Conservation (phyloP, 2,888 invertebrate species). For the Cantharis flavilabris region DNA sequence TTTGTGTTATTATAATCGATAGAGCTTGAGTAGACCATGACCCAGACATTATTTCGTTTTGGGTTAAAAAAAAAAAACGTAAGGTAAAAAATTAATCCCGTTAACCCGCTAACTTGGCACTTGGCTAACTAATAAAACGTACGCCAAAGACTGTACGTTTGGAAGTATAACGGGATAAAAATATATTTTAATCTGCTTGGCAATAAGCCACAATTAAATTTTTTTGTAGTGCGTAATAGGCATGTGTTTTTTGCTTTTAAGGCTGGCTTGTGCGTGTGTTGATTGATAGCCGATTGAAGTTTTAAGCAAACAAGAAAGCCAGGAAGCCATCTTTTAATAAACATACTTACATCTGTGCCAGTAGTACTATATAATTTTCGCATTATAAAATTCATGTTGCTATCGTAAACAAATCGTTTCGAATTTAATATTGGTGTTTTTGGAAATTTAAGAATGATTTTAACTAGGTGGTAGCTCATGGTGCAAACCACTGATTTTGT, state of each 20-base stretch:
- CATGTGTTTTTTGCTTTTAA: constrained; percentile 44
- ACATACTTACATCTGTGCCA: constrained; percentile 6
- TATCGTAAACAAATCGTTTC: neutral
- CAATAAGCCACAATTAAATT: constrained; percentile 24
- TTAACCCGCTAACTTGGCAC: neutral
- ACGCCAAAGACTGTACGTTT: constrained; percentile 54
- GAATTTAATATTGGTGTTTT: neutral
- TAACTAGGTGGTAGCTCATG: constrained; percentile 21
- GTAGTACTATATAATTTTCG: neutral
- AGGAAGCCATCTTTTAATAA: neutral
- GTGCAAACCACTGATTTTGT: constrained; percentile 12
- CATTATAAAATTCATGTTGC: neutral
- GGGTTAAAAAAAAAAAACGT: constrained; percentile 28
- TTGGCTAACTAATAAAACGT: constrained; percentile 14
- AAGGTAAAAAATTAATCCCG: neutral
- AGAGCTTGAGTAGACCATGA: constrained; percentile 75
- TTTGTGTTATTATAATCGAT: neutral
- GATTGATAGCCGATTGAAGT: neutral
- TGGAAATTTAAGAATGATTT: constrained; percentile 10
- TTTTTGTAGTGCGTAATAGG: constrained; percentile 11
- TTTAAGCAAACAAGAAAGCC: neutral
- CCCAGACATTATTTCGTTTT: constrained; percentile 59
- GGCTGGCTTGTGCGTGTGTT: constrained; percentile 34
- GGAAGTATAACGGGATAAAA: constrained; percentile 57
- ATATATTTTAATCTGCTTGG: constrained; percentile 56